These are phyloP conservation scores for Unio delphinus DNA, from an alignment of 2,888 invertebrate species.

Conservation along the genomic window DNA sequence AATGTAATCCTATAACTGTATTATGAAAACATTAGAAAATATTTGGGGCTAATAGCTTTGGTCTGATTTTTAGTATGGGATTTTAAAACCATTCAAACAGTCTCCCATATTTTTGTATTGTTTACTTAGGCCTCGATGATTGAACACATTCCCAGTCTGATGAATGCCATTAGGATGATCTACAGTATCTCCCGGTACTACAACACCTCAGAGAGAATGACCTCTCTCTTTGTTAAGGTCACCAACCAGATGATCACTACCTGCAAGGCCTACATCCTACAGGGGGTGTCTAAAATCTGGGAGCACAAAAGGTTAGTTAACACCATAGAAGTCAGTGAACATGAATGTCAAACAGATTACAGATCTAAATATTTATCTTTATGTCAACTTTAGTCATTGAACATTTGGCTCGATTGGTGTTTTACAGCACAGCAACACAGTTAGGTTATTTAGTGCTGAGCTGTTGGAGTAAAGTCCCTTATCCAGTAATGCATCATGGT, in stretches of 20 bases:
- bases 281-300: constrained; percentile 87
- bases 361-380: too few species aligned
- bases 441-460: too few species aligned
- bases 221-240: constrained; percentile 96
- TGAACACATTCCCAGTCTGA: constrained; percentile 88
- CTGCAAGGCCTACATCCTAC: constrained; percentile 90
- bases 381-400: too few species aligned
- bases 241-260: constrained; percentile 99
- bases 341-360: too few species aligned
- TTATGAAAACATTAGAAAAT: background rate
- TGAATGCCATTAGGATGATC: constrained; percentile 93
- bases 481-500: too few species aligned
- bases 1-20: background rate
- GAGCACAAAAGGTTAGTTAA: constrained; percentile 81
- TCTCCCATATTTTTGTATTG: constrained; percentile 3
- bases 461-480: too few species aligned
- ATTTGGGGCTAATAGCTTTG: background rate
- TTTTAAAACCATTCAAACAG: background rate
- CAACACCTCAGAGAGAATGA: constrained; percentile 95
- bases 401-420: too few species aligned
- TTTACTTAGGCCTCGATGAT: constrained; percentile 82
- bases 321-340: background rate
- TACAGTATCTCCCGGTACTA: constrained; percentile 97
- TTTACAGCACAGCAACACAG: too few species aligned
- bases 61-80: background rate